Evolutionary conservation across 1,140 invertebrate species (phyloP).

Genomic region (Neodiprion pinetum): DNA sequence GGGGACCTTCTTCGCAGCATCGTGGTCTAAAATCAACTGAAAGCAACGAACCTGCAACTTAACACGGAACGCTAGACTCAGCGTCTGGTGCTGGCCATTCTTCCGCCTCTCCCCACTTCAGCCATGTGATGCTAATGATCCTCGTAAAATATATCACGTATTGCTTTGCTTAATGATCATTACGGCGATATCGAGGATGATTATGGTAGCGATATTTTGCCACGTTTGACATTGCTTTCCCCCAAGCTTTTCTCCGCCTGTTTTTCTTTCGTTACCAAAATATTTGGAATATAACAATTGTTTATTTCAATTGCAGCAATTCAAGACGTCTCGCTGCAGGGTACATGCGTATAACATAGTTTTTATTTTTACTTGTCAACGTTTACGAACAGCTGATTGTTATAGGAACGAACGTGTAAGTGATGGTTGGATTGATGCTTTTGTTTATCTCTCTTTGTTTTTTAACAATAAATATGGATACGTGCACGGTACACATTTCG

Average conservation of each 20-base stretch:
- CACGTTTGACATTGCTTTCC: not conserved
- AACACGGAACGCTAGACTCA: not conserved
- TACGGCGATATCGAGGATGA: not conserved
- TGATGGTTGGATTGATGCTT: too few relatives aligned
- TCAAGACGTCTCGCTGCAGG: too few relatives aligned
- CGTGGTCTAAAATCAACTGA: constrained; percentile 1
- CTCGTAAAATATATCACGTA: not conserved
- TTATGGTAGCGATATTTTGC: not conserved
- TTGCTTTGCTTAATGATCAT: not conserved
- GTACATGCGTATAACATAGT: too few relatives aligned
- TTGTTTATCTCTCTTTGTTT: too few relatives aligned
- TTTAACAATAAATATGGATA: too few relatives aligned
- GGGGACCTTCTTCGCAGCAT: constrained; percentile 3
- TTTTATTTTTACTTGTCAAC: too few relatives aligned
- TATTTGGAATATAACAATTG: too few relatives aligned
- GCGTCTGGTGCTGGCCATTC: not conserved
- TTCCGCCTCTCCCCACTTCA: not conserved
- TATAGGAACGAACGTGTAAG: too few relatives aligned
- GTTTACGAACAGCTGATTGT: too few relatives aligned
- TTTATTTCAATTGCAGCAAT: too few relatives aligned
- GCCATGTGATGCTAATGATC: not conserved
- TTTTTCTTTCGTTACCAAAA: too few relatives aligned
- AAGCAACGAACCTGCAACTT: not conserved
- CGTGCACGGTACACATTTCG: too few relatives aligned
- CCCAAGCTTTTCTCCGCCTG: not conserved